These are phyloP conservation scores for Myotis brandtii DNA, from an alignment of 2,113 vertebrate species.

Conservation along the genomic window DNA sequence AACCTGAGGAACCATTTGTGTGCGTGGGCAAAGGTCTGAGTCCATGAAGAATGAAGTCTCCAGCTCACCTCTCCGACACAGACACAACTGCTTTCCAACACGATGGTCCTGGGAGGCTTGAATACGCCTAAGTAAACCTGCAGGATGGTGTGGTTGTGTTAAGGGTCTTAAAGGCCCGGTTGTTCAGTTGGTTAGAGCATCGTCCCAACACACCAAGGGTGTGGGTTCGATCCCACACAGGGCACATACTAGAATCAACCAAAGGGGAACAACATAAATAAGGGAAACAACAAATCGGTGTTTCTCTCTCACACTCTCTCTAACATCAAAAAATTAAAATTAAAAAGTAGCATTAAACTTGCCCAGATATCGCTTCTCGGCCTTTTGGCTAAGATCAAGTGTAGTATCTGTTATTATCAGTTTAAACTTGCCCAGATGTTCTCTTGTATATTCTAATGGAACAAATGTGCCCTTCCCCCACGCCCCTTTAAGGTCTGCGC, in stretches of 20 bases:
- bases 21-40: background rate
- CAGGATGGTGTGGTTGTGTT: background rate
- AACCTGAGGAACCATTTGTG: background rate
- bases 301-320: background rate
- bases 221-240: background rate
- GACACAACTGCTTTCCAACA: background rate
- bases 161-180: background rate
- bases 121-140: background rate
- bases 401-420: too few species aligned
- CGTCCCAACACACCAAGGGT: background rate
- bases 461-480: accelerated
- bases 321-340: background rate
- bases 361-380: too few species aligned
- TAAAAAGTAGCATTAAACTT: background rate
- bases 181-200: background rate
- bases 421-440: background rate
- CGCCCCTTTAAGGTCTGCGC: background rate
- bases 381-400: too few species aligned
- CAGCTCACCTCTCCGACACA: background rate
- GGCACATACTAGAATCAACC: background rate
- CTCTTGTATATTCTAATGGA: background rate
- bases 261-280: background rate
- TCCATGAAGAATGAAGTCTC: background rate
- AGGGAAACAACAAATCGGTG: background rate
- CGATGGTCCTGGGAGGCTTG: accelerated